Evolutionary conservation across 2,797 vertebrate genomes (phyloP), one percentile per base, ranked within the genome.

Genomic region (Parauchenoglanis ngamensis): DNA sequence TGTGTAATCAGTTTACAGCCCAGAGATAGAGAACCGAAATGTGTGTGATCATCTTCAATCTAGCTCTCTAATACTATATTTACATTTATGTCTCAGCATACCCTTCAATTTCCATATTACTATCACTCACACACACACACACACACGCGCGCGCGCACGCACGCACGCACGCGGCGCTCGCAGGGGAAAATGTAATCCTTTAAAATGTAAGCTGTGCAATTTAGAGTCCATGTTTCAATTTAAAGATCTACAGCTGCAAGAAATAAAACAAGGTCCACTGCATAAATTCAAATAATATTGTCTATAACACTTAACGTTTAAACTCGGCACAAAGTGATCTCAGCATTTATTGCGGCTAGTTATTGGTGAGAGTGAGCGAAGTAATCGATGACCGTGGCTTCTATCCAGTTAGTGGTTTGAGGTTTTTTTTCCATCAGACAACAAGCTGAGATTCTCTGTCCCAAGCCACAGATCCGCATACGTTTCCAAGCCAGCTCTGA

Each of bases 201-300:
- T 67, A 52, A 83, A 40, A 83, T 67, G 46, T 2, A 0, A 12
- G 61, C 63, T 83, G 46, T 67, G 46, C 80, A 83, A 83, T 67
- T 83, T 67, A 83, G 46, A 67, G 80, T 67, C n/a, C 3, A 44
- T 52, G 61, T 83, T 83, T 52, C 61, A 83, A 67, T 83, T 83
- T 67, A 83, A 83, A 83, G 80, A 83, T 83, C 61, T 83, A 52
- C 80, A 67, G 44, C 63, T 65, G 59, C 8, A 31, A 49, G 80
- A 31, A 83, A 67, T 83, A 52, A 67, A 83, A 83, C 61, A 11
- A 83, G 61, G 17, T 67, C 46, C 46, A 21, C 77, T 61, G 63
- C 49, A 68, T n/a, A 57, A 70, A 70, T 70, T 79, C 76, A 19
- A 19, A 79, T 79, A 56, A 86, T 49, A 73, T 49, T 15, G 52